A percentile compares a stretch with the other conserved stretches of the same genome.
Conservation (phyloP, 2,888 invertebrate species). For the Agrotis clavis region DNA sequence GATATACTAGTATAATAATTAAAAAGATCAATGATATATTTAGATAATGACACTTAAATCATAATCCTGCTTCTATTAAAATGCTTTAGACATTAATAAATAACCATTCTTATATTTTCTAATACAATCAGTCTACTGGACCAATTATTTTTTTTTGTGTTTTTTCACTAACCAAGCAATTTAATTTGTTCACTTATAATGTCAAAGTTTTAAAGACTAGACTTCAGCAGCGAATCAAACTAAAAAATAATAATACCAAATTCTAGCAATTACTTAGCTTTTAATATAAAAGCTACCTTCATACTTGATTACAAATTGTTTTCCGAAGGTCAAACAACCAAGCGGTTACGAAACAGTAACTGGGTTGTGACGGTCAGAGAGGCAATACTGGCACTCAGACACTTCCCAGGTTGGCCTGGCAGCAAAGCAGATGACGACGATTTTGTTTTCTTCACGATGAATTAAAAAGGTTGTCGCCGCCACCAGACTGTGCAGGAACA, state of each 20-base stretch:
- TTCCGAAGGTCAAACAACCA: neutral
- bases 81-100: neutral
- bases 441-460: neutral
- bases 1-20: neutral
- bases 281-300: too few species aligned
- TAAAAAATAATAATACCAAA: neutral
- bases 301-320: too few species aligned
- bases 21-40: too few species aligned
- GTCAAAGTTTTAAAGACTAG: conserved; percentile 14
- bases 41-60: neutral
- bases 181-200: neutral
- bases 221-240: neutral
- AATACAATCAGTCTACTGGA: too few species aligned
- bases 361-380: neutral
- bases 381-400: neutral
- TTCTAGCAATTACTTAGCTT: neutral
- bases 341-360: neutral
- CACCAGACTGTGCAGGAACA: neutral
- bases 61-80: neutral
- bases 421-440: neutral
- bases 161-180: too few species aligned
- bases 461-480: neutral
- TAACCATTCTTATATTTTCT: neutral
- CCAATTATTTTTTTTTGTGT: neutral
- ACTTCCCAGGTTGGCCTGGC: neutral